Percentiles rank a stretch among this genome's conserved stretches.
Conservation (phyloP, 2,113 vertebrate genomes). For the Alaudala cheleensis region DNA sequence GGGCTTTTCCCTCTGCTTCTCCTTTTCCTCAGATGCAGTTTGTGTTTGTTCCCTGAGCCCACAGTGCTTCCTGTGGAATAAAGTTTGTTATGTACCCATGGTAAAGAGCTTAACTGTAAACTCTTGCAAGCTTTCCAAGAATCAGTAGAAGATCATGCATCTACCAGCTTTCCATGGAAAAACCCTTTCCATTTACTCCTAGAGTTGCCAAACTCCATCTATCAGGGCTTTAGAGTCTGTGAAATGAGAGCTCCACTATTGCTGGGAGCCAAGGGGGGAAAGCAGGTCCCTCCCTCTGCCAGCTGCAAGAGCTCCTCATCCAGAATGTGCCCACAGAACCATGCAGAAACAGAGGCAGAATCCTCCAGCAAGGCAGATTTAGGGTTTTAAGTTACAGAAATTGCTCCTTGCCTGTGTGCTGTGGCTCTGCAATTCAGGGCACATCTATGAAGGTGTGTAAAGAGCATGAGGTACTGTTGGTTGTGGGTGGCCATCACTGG, state of each 20-base stretch:
- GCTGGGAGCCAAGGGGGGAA: not conserved
- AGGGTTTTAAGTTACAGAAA: not conserved
- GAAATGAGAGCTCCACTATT: not conserved
- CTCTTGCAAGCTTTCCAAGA: not conserved
- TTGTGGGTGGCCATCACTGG: not conserved
- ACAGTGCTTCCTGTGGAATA: not conserved
- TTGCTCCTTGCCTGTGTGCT: too few species aligned
- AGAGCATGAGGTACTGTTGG: not conserved
- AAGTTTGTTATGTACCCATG: not conserved
- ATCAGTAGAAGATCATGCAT: not conserved
- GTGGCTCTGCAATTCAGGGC: not conserved
- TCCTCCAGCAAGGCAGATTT: not conserved
- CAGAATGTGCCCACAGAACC: not conserved
- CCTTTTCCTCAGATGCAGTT: not conserved
- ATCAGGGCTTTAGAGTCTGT: not conserved
- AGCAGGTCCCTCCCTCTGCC: not conserved
- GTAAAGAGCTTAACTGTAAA: not conserved
- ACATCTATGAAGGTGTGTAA: not conserved
- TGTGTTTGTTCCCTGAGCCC: not conserved
- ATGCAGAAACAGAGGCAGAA: not conserved
- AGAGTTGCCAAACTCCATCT: not conserved
- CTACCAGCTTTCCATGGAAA: not conserved
- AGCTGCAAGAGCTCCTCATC: not conserved
- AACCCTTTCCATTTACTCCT: not conserved
- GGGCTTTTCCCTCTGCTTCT: not conserved